Evolutionary conservation across 2,797 vertebrate species (phyloP).

Genomic region (Hippocampus kuda): DNA sequence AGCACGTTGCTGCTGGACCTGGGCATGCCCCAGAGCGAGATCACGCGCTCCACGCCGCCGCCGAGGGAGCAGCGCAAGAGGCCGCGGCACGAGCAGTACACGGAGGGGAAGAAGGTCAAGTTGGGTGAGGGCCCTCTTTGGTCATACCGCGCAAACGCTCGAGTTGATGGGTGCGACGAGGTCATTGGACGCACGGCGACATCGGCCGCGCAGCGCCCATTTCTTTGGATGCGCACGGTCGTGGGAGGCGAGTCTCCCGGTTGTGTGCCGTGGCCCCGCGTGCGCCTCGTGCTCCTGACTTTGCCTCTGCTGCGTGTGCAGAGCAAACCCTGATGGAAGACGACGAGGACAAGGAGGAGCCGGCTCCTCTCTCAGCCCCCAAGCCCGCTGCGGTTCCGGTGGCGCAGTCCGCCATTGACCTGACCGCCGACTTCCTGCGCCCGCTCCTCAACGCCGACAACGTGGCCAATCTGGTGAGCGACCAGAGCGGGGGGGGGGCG

Average conservation of each 20-base stretch:
- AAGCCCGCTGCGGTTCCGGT: constrained; percentile 63
- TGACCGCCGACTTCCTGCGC: constrained; percentile 85
- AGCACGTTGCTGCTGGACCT: constrained; percentile 85
- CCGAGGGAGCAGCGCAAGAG: constrained; percentile 75
- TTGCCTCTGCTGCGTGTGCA: constrained; percentile 31
- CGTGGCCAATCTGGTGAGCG: constrained; percentile 85
- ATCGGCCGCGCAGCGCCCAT: no score
- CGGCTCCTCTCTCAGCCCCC: constrained; percentile 40
- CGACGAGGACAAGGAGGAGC: constrained; percentile 90
- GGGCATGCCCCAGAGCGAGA: constrained; percentile 85
- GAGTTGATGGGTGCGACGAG: not conserved
- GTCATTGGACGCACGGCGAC: not conserved
- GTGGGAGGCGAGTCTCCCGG: no score
- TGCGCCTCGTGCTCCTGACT: not conserved
- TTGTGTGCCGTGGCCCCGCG: no score
- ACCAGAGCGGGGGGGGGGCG: fast-evolving
- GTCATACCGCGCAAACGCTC: not conserved
- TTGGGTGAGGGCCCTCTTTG: constrained; percentile 66
- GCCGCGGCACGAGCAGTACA: constrained; percentile 73
- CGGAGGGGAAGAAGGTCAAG: constrained; percentile 83
- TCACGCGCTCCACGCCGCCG: constrained; percentile 75
- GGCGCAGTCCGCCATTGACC: constrained; percentile 80
- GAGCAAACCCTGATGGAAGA: constrained; percentile 81
- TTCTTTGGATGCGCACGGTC: no score
- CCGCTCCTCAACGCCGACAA: constrained; percentile 82